Base-by-base conservation (phyloP, 2,113 vertebrate genomes). In the Callaeas wilsoni region DNA sequence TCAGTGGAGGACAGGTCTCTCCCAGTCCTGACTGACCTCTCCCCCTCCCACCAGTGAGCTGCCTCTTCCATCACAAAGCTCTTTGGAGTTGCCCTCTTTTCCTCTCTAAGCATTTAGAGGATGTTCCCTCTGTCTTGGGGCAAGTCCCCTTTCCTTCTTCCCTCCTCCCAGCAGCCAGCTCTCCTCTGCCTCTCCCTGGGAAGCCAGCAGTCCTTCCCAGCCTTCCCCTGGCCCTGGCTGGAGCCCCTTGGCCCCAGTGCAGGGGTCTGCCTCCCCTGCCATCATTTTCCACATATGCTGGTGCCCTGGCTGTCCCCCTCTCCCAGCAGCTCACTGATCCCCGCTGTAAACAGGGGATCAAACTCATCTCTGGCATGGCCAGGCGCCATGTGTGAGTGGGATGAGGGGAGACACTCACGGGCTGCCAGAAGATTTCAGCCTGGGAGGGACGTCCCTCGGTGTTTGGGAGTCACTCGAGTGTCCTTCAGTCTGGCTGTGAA, bases 361-460 rank as follows among this genome's bases (percentile, higher is more conserved):
- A n/a, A 12, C 44, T 83, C 23, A 7, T 33, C 42, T 50, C 33
- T 33, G 64, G 22, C 70, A 53, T n/a, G 46, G 16, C 56, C 42
- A 14, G 49, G 19, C 0, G 0, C 46, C 1, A 2, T 10, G 12
- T 3, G 1, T 41, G 42, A 42, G 16, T 41, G 62, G 21, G 42
- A 60, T 91, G 52, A 33, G 39, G 15, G 49, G 6, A 50, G 84
- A 49, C 21, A 60, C 41, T 37, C 21, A 15, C 37, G 12, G 46
- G 13, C 37, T 49, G 21, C 39, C 19, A 6, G 12, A 74, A 71
- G 11, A 53, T 30, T 82, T 59, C 42, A 59, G 23, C 49, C 57
- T 68, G 70, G 4, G 6, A 5, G 1, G 15, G 18, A 27, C 74
- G 12, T 75, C 30, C 65, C 29, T 75, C 1, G 0, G 23, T 9